Conservation (phyloP, 2,113 vertebrate species). For the Phrynosoma platyrhinos region DNA sequence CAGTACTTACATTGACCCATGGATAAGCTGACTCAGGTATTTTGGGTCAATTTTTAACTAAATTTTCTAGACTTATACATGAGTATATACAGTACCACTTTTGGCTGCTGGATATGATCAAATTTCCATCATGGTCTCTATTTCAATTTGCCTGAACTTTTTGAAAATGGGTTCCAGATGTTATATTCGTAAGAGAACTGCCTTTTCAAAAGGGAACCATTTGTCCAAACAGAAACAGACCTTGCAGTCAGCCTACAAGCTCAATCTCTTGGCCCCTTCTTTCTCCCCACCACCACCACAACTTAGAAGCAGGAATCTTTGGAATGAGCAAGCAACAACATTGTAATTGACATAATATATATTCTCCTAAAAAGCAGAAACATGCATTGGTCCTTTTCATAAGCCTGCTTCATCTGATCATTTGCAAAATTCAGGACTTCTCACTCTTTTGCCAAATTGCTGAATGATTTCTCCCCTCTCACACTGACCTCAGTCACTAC, state of each 20-base stretch:
- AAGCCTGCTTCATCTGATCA: neutral
- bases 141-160: slow-evolving; percentile 67
- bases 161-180: slow-evolving; percentile 78
- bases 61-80: no score
- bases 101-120: slow-evolving; percentile 56
- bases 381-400: neutral
- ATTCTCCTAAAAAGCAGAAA: neutral
- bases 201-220: slow-evolving; percentile 19
- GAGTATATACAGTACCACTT: slow-evolving; percentile 23
- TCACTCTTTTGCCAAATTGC: neutral
- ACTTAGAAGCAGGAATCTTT: neutral
- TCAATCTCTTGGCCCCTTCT: neutral
- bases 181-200: slow-evolving; percentile 70
- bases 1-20: slow-evolving; percentile 41
- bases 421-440: neutral
- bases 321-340: slow-evolving; percentile 53
- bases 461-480: neutral
- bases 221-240: neutral
- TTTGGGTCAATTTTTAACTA: no score
- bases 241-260: neutral
- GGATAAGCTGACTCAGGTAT: no score
- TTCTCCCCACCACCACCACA: neutral
- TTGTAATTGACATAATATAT: neutral
- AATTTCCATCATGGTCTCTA: slow-evolving; percentile 49
- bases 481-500: neutral